Percentiles rank a stretch among this genome's conserved stretches.
phyloP scores from a whole-genome alignment of 2,113 vertebrate species.

The Cyprinodon variegatus region DNA sequence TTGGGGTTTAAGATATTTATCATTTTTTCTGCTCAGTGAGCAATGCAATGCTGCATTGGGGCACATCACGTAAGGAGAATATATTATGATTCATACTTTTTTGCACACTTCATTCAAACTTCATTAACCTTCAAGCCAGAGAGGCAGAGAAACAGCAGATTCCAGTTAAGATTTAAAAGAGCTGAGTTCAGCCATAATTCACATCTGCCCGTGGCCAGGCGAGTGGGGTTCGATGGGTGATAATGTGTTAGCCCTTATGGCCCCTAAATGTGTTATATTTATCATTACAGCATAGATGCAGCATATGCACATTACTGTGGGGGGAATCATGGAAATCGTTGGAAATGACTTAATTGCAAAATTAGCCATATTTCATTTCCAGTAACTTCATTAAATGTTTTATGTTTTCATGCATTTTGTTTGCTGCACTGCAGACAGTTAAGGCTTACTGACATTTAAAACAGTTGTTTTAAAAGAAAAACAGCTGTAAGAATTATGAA shows the following conservation, averaged over 20 bases:
- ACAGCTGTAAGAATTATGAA: neutral
- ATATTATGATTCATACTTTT: conserved; percentile 27
- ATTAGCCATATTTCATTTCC: neutral
- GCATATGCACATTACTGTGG: conserved; percentile 16
- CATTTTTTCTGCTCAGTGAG: neutral
- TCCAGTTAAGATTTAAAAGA: conserved; percentile 55
- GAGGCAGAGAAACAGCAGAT: conserved; percentile 41
- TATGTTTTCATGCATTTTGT: neutral
- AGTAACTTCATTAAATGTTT: neutral
- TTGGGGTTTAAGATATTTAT: neutral
- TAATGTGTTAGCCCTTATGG: conserved; percentile 12
- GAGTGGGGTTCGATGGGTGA: conserved; percentile 14
- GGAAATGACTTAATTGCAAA: neutral
- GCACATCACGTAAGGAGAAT: conserved; percentile 24
- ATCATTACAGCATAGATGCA: conserved; percentile 29
- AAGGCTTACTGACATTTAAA: neutral
- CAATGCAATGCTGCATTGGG: conserved; percentile 3
- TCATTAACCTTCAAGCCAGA: conserved; percentile 48
- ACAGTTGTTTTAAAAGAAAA: neutral
- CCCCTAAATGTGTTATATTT: conserved; percentile 32
- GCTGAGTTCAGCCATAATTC: conserved; percentile 48
- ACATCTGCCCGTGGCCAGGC: conserved; percentile 12
- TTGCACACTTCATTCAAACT: conserved; percentile 42
- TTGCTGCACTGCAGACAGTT: neutral
- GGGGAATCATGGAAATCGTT: neutral